These are phyloP conservation scores for Spinibarbus caldwelli DNA, from an alignment of 2,797 vertebrate genomes.

Conservation along the genomic window DNA sequence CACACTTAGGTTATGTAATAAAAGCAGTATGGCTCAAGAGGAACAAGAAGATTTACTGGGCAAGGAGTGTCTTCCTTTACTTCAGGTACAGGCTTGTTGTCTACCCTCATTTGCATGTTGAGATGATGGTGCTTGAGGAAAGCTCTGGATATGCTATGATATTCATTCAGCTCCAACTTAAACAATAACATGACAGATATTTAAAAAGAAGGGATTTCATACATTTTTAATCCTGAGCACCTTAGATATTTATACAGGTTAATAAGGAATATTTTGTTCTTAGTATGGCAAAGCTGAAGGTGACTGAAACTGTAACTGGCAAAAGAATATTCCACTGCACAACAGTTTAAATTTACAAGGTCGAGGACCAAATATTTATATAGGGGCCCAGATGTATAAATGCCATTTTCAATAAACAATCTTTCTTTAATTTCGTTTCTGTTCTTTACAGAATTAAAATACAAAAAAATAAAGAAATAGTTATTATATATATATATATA, in stretches of 20 bases:
- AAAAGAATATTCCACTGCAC: slow-evolving; percentile 3
- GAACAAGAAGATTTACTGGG: not conserved
- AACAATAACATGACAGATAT: slow-evolving; percentile 72
- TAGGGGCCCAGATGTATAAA: not conserved
- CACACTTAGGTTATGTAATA: not conserved
- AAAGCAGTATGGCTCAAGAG: not conserved
- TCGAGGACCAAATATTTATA: not conserved
- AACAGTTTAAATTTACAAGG: not conserved
- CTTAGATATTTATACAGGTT: slow-evolving; percentile 75
- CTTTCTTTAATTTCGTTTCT: not conserved
- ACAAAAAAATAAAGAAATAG: not conserved
- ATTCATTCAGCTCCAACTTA: slow-evolving; percentile 74
- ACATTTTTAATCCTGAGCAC: slow-evolving; percentile 72
- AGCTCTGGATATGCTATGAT: slow-evolving; percentile 70
- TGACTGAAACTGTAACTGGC: slow-evolving; percentile 43
- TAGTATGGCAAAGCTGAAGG: slow-evolving; percentile 63
- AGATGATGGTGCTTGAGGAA: slow-evolving; percentile 68
- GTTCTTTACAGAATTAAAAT: not conserved
- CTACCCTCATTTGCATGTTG: slow-evolving; percentile 68
- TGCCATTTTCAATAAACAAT: not conserved
- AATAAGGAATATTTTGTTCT: slow-evolving; percentile 70
- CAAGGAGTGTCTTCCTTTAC: not conserved
- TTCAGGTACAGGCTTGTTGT: not conserved
- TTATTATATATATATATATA: no score
- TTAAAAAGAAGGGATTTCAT: slow-evolving; percentile 65